phyloP scores from a whole-genome alignment of 1,140 invertebrate genomes.

The Steinernema khuongi region DNA sequence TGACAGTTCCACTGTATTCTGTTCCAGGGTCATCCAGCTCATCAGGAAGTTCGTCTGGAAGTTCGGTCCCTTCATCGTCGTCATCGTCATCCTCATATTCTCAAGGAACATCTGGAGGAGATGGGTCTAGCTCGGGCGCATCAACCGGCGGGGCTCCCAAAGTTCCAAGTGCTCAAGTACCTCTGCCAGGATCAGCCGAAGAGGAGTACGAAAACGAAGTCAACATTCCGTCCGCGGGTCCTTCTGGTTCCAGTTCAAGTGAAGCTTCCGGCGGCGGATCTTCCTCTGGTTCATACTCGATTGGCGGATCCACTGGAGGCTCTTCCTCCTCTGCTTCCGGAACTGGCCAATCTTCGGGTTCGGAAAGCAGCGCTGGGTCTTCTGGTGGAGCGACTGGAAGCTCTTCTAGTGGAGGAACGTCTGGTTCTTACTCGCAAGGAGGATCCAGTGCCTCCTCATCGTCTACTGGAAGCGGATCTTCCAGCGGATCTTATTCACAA shows the following conservation, averaged over 20 bases:
- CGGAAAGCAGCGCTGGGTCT: background rate
- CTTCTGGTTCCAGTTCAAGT: background rate
- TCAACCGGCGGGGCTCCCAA: too few relatives aligned
- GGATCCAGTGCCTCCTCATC: background rate
- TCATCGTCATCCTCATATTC: too few relatives aligned
- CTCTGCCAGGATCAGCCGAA: too few relatives aligned
- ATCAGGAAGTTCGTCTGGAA: background rate
- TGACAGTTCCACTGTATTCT: too few relatives aligned
- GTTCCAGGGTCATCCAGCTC: too few relatives aligned
- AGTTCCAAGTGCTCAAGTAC: too few relatives aligned
- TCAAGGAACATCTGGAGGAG: too few relatives aligned
- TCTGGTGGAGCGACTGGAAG: background rate
- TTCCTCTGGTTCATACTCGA: background rate
- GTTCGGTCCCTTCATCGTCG: background rate
- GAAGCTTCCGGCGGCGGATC: background rate
- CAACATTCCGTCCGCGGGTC: background rate
- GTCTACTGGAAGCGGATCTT: background rate
- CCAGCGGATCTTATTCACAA: background rate
- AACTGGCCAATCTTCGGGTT: background rate
- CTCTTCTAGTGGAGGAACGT: background rate
- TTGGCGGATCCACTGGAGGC: background rate
- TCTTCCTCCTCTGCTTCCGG: background rate
- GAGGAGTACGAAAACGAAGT: background rate
- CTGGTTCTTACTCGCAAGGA: background rate
- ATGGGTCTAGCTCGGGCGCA: too few relatives aligned